Evolutionary conservation across 2,888 invertebrate genomes (phyloP).

Genomic region (Pocota personata): DNA sequence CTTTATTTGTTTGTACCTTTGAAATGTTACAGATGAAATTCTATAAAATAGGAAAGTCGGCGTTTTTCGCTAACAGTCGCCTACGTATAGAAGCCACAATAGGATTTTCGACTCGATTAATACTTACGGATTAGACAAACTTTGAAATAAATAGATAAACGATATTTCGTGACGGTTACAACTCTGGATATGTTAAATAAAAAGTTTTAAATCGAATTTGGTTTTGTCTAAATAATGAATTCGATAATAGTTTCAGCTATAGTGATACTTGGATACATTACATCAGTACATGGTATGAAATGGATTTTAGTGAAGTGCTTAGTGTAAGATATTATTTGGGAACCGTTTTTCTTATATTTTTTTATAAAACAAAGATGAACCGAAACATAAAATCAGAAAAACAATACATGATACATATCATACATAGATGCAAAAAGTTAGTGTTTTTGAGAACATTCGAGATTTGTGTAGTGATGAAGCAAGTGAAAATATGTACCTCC

Average conservation of each 20-base stretch:
- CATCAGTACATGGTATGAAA: constrained; percentile 2
- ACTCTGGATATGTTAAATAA: background rate
- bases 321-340: background rate
- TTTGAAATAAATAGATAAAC: background rate
- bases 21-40: background rate
- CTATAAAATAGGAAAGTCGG: constrained; percentile 24
- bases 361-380: too few species aligned
- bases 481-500: too few species aligned
- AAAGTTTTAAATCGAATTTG: background rate
- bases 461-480: too few species aligned
- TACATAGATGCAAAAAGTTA: too few species aligned
- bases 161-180: background rate
- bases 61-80: constrained; percentile 25
- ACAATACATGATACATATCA: too few species aligned
- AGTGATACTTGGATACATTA: constrained; percentile 1
- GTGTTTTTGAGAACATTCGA: too few species aligned
- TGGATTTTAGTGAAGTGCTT: constrained; percentile 1
- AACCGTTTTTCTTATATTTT: too few species aligned
- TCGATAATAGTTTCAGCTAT: background rate
- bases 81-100: background rate
- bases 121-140: background rate
- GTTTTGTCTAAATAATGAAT: background rate
- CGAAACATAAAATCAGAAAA: too few species aligned
- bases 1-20: background rate
- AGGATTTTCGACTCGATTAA: background rate